These are phyloP conservation scores for Aramus guarauna DNA, from an alignment of 2,113 vertebrate genomes.

Conservation along the genomic window DNA sequence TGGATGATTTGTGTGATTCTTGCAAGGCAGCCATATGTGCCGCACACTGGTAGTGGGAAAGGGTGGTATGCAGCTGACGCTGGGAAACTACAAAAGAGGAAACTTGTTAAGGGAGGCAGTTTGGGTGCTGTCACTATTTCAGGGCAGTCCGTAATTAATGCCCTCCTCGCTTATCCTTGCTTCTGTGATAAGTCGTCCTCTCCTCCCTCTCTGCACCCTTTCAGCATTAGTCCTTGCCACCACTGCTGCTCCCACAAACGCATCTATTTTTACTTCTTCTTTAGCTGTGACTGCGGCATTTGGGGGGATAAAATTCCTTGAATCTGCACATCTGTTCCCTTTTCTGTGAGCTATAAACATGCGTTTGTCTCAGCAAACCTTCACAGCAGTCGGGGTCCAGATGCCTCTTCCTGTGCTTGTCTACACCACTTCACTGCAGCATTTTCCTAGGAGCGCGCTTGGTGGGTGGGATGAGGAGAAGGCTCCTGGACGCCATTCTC, in stretches of 20 bases:
- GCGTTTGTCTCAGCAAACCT: constrained; percentile 43
- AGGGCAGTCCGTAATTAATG: constrained; percentile 33
- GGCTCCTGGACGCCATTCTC: not conserved
- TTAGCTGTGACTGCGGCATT: constrained; percentile 32
- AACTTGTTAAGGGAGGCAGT: constrained; percentile 14
- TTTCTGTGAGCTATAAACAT: not conserved
- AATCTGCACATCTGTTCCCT: constrained; percentile 20
- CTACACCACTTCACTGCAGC: not conserved
- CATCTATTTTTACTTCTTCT: constrained; percentile 21
- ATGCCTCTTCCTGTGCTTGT: not conserved
- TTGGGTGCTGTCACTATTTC: not conserved
- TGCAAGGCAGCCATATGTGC: constrained; percentile 51
- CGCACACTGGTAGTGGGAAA: constrained; percentile 19
- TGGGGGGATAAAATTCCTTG: constrained; percentile 15
- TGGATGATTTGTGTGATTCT: constrained; percentile 65
- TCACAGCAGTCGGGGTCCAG: not conserved
- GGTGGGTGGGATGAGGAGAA: not conserved
- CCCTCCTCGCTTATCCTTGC: not conserved
- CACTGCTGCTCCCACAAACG: not conserved
- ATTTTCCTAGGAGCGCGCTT: not conserved
- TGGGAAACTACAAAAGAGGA: not conserved
- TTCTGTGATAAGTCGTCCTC: not conserved
- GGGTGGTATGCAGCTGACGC: not conserved
- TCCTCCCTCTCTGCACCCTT: not conserved
- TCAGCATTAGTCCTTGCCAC: constrained; percentile 18